A percentile compares a stretch with the other conserved stretches of the same genome.
These are phyloP conservation scores for Sebastes paucispinis DNA, from an alignment of 2,797 vertebrate species.

Conservation along the genomic window DNA sequence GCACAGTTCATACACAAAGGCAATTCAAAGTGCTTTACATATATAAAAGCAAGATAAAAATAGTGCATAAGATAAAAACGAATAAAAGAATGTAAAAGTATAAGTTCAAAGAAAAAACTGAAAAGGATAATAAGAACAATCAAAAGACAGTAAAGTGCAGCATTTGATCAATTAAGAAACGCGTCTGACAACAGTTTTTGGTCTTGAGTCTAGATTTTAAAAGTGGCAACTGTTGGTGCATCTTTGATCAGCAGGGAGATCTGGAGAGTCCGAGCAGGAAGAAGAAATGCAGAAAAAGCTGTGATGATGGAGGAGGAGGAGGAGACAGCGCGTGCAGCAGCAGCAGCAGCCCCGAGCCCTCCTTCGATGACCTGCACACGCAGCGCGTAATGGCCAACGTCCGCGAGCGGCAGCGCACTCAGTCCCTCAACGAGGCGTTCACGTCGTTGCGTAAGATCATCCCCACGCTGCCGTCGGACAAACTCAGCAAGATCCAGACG, in stretches of 20 bases:
- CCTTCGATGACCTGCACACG: slow-evolving; percentile 94
- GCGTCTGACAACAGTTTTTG: no score
- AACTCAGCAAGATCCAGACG: slow-evolving; percentile 99
- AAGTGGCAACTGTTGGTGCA: no score
- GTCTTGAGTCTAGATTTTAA: no score
- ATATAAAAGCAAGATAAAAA: no score
- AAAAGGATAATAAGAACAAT: no score
- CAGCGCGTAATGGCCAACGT: slow-evolving; percentile 98
- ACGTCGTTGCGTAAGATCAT: slow-evolving; percentile 96
- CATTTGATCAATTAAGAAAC: no score
- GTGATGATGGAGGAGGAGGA: slow-evolving; percentile 73
- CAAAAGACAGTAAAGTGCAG: no score
- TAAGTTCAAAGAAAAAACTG: no score
- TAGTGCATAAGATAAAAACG: no score
- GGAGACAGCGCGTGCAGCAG: slow-evolving; percentile 81
- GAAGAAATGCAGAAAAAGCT: slow-evolving; percentile 84
- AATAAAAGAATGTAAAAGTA: no score
- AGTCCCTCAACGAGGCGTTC: slow-evolving; percentile 97
- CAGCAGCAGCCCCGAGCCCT: slow-evolving; percentile 82
- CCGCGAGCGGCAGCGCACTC: slow-evolving; percentile 94
- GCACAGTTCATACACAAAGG: no score
- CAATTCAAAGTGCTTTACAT: no score
- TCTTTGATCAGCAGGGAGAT: slow-evolving; percentile 16
- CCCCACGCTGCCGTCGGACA: slow-evolving; percentile 97
- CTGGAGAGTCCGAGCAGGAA: slow-evolving; percentile 48